Conservation (phyloP, 2,888 invertebrate species). For the Eustalomyia histrio region DNA sequence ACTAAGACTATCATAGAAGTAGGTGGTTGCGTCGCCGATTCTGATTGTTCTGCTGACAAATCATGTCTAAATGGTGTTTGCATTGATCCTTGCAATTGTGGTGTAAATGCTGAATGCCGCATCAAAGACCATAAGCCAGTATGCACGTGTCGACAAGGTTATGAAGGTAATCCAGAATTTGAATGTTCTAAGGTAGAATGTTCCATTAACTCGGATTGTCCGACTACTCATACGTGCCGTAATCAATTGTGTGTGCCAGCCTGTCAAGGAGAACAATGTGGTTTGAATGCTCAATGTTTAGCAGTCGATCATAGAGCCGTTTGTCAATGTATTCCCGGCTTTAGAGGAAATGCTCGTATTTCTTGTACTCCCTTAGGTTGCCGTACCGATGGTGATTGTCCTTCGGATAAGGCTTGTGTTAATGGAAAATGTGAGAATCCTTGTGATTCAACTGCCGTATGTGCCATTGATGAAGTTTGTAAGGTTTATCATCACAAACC, state of each 20-base stretch:
- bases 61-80: slow-evolving; percentile 91
- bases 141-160: slow-evolving; percentile 91
- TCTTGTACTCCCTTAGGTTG: slow-evolving; percentile 91
- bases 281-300: slow-evolving; percentile 88
- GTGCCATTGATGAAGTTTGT: slow-evolving; percentile 87
- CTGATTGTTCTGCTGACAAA: slow-evolving; percentile 88
- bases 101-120: slow-evolving; percentile 90
- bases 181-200: slow-evolving; percentile 89
- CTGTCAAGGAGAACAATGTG: slow-evolving; percentile 88
- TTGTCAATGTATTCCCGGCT: slow-evolving; percentile 91
- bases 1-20: slow-evolving; percentile 83
- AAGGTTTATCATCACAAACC: slow-evolving; percentile 87
- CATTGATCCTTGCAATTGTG: slow-evolving; percentile 91
- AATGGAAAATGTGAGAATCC: slow-evolving; percentile 90
- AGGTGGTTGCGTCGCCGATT: slow-evolving; percentile 87
- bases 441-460: slow-evolving; percentile 85
- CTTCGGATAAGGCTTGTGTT: slow-evolving; percentile 88
- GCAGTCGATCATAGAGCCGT: slow-evolving; percentile 89
- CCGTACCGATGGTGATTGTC: slow-evolving; percentile 89
- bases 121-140: slow-evolving; percentile 92
- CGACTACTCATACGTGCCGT: slow-evolving; percentile 89
- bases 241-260: slow-evolving; percentile 91
- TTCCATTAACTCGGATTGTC: slow-evolving; percentile 87
- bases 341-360: slow-evolving; percentile 88
- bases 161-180: slow-evolving; percentile 90